Base-by-base conservation (phyloP, 2,113 vertebrate species). In the Lagopus muta region DNA sequence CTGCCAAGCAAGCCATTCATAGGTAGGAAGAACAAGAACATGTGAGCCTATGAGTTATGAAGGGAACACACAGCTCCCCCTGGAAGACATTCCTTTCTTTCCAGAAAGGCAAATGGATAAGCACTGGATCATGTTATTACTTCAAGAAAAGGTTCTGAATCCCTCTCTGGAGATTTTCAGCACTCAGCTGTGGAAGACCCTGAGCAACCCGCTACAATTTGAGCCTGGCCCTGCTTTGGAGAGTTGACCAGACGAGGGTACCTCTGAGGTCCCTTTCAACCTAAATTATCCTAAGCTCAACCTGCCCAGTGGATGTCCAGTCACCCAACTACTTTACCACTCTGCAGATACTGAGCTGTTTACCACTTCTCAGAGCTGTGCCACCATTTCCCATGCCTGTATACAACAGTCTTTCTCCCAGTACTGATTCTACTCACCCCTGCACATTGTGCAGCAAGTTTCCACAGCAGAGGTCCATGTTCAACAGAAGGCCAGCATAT, bases 371-470 rank as follows among this genome's bases (percentile, higher is more conserved):
- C 3, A 2, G 27, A 54, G 4, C 12, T 74, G 54, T 70, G 42
- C 30, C 40, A 57, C 36, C 28, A 3, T 71, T 81, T 9, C 7
- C 2, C 19, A 62, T 83, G 40, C 30, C 52, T 57, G 22, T 40
- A 48, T 36, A 22, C 20, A 50, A 28, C 22, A 34, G 13, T 14
- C 55, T 70, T 80, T 83, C 62, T 88, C 38, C n/a, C 28, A 60
- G 38, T 17, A 6, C 10, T 16, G 47, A 5, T 30, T 27, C 13
- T n/a, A 17, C 57, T 24, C 17, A 4, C 40, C 50, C 28, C 64
- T 57, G 55, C 2, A 3, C 10, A 19, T 10, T 3, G 0, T 52
- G 14, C 32, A 69, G 42, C 42, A 50, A 2, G 0, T 72, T 76
- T 61, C 69, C 60, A 57, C 40, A 28, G 10, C 52, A 18, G 83